Evolutionary conservation across 2,888 invertebrate species (phyloP), one percentile per base, ranked within the genome.

Genomic region (Trisateles emortualis): DNA sequence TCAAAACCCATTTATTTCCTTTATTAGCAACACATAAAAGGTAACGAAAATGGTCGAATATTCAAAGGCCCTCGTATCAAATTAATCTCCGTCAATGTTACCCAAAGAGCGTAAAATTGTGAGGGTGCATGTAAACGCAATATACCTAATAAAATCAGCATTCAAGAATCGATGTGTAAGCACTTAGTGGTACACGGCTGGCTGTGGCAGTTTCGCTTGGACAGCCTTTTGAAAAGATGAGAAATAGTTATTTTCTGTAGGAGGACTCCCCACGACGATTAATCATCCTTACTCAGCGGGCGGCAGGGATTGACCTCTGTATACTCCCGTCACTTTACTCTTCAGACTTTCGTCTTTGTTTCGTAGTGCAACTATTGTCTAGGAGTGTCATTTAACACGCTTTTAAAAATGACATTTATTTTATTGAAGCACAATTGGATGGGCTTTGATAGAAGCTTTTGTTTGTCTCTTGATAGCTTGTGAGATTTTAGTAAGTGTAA

Each of bases 161-260:
- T 79, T 72, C 70, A 58, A 55, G 69, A 76, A 79, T 81, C 83
- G 78, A 79, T 77, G 75, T 83, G 81, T 83, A 81, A 82, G 84
- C 81, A 81, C 81, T 83, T 84, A 81, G 68, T 71, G 72, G 76
- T 68, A 82, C 80, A 83, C 74, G 79, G 67, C 82, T 89, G 89
- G 68, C 68, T 64, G 76, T 87, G 88, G 86, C 89, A 87, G 84
- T 84, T 86, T 80, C 69, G 78, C 75, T 74, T 70, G 79, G 80
- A 81, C 79, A 83, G 81, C 79, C 83, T 81, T 86, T 87, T 85
- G 76, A 85, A 88, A 89, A 89, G 86, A 88, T 87, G 88, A 87
- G 87, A 86, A 89, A 88, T 89, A 87, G 89, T 88, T 88, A 87
- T 85, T 85, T 87, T 82, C 83, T 83, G 79, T 78, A 72, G 78